A percentile compares a stretch with the other conserved stretches of the same genome.
Evolutionary conservation across 1,140 invertebrate genomes (phyloP).

Genomic region (Centruroides vittatus): DNA sequence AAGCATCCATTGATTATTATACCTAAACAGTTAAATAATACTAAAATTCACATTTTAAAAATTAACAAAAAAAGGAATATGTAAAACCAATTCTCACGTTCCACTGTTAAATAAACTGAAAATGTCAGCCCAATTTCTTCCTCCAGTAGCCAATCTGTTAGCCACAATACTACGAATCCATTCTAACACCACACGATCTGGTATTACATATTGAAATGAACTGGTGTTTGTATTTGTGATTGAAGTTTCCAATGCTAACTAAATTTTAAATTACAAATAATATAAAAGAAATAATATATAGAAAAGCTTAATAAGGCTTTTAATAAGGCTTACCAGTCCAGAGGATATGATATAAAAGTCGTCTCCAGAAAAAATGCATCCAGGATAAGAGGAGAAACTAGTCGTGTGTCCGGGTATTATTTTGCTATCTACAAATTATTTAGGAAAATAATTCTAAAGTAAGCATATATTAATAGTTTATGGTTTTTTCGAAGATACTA

Average conservation of each 20-base stretch:
- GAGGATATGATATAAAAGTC: slow-evolving; percentile 63
- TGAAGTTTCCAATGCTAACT: slow-evolving; percentile 49
- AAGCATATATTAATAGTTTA: too few species aligned
- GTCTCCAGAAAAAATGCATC: slow-evolving; percentile 67
- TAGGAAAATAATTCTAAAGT: too few species aligned
- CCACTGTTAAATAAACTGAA: slow-evolving; percentile 54
- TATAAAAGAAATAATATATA: background rate
- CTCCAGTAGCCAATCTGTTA: slow-evolving; percentile 58
- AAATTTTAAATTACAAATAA: background rate
- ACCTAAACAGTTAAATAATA: slow-evolving; percentile 27
- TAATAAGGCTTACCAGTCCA: slow-evolving; percentile 38
- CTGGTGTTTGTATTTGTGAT: slow-evolving; percentile 50
- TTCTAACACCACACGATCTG: slow-evolving; percentile 48
- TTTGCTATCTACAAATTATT: background rate
- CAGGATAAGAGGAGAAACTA: slow-evolving; percentile 77
- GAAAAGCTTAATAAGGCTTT: too few species aligned
- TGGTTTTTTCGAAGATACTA: too few species aligned
- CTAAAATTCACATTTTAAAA: too few species aligned
- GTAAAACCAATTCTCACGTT: slow-evolving; percentile 34
- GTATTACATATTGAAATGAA: slow-evolving; percentile 41
- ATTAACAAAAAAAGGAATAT: too few species aligned
- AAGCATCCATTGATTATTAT: slow-evolving; percentile 78
- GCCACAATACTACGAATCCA: slow-evolving; percentile 69
- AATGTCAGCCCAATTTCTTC: slow-evolving; percentile 49
- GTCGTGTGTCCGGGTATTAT: slow-evolving; percentile 48